Evolutionary conservation across 2,113 vertebrate genomes (phyloP), one percentile per base, ranked within the genome.

Genomic region (Nothoprocta pentlandii): DNA sequence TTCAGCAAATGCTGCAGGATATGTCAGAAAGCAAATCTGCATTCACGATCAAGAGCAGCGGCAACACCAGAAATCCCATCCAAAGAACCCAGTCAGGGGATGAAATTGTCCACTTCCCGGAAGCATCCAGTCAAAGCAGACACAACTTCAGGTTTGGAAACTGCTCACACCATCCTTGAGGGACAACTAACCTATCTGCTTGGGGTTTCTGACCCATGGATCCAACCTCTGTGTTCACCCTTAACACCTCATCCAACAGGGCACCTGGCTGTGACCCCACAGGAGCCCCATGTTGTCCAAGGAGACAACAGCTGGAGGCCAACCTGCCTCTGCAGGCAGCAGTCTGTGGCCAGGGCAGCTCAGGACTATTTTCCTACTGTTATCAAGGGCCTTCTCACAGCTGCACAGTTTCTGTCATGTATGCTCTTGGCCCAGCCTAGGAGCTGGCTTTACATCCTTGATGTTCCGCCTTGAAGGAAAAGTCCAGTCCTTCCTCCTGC

Each of bases 171-270:
- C 15, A 59, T 71, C 10, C 28, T 30, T 41, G 54, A 79, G 17
- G 28, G 17, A n/a, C 20, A 86, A 47, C 17, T 46, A 23, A 30
- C 10, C 34, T n/a, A 86, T 80, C 44, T 59, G 32, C 30, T 59
- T 4, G 4, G 0, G 1, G 6, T 58, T 25, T 10, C 47, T 68
- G 59, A 62, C 13, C 0, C 0, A 23, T 32, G 41, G 20, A 53
- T 22, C 10, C 30, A 30, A 11, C 80, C 49, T 74, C 15, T 53
- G 66, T 75, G 34, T n/a, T 34, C 4, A 16, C 15, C 26, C 23
- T 17, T 17, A 80, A n/a, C 8, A 10, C 10, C 21, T 68, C 34
- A 20, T 1, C 1, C 41, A 6, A 5, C 36, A 73, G 59, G 54
- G 28, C 54, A 56, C 54, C 16, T 5, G 2, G 28, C 26, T 9